phyloP scores from a whole-genome alignment of 2,888 invertebrate genomes.

The Tetheella fluctuosa region DNA sequence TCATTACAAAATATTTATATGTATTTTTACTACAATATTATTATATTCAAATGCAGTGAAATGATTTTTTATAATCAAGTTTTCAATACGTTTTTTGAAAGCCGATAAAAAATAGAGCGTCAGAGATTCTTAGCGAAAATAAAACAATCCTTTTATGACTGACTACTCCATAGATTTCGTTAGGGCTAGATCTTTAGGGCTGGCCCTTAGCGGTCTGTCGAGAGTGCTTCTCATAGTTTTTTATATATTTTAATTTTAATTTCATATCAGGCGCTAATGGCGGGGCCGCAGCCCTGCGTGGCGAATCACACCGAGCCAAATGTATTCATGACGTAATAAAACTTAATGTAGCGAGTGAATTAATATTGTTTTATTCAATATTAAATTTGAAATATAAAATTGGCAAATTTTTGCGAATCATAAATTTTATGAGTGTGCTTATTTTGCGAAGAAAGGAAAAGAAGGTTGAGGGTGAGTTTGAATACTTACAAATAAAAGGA shows the following conservation, averaged over 20 bases:
- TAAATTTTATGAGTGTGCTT: slow-evolving; percentile 65
- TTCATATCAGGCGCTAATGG: slow-evolving; percentile 83
- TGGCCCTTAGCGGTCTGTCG: slow-evolving; percentile 81
- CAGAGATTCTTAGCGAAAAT: background rate
- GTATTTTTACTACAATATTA: too few species aligned
- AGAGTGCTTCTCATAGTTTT: slow-evolving; percentile 78
- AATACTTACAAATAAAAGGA: too few species aligned
- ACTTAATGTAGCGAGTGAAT: slow-evolving; percentile 83
- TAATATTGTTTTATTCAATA: slow-evolving; percentile 84
- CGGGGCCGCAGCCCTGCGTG: slow-evolving; percentile 79
- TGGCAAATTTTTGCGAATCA: slow-evolving; percentile 73
- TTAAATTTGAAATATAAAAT: slow-evolving; percentile 78
- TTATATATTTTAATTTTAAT: slow-evolving; percentile 84
- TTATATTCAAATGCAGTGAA: too few species aligned
- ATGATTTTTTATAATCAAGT: too few species aligned
- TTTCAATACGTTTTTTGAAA: too few species aligned
- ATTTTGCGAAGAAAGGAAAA: slow-evolving; percentile 32
- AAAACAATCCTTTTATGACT: background rate
- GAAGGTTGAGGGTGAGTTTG: background rate
- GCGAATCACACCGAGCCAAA: slow-evolving; percentile 76
- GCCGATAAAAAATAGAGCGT: too few species aligned
- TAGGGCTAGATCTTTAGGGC: slow-evolving; percentile 75
- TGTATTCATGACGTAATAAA: slow-evolving; percentile 81
- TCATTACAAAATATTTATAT: too few species aligned
- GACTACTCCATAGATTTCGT: slow-evolving; percentile 52